These are phyloP conservation scores for Hypolimnas misippus DNA, from an alignment of 2,888 invertebrate species.

Conservation along the genomic window DNA sequence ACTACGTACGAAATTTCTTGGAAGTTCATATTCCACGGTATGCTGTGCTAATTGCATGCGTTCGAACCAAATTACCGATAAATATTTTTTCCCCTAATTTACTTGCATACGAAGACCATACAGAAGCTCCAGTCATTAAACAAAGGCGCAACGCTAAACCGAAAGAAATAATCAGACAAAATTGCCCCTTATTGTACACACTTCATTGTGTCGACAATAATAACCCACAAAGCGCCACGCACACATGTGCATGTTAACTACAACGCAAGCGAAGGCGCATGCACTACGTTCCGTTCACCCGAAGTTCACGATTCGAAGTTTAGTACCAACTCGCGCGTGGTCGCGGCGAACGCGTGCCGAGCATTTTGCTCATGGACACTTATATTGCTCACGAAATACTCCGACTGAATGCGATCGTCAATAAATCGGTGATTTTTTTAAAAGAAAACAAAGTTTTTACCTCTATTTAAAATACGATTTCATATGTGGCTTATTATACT, in stretches of 20 bases:
- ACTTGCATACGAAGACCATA: constrained; percentile 59
- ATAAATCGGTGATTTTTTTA: constrained; percentile 27
- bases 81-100: constrained; percentile 63
- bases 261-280: constrained; percentile 55
- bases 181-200: constrained; percentile 63
- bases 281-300: constrained; percentile 62
- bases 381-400: constrained; percentile 67
- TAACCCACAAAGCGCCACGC: constrained; percentile 68
- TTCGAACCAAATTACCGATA: constrained; percentile 53
- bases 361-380: constrained; percentile 61
- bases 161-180: constrained; percentile 69
- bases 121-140: constrained; percentile 57
- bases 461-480: constrained; percentile 41
- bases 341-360: constrained; percentile 66
- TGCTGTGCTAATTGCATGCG: constrained; percentile 27
- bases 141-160: constrained; percentile 59
- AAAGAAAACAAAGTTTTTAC: constrained; percentile 32
- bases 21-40: neutral
- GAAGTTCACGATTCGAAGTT: constrained; percentile 54
- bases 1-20: neutral
- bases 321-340: constrained; percentile 70
- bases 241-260: constrained; percentile 55
- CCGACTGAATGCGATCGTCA: constrained; percentile 55
- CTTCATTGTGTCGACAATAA: constrained; percentile 72
- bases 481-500: constrained; percentile 42